A percentile compares a stretch with the other conserved stretches of the same genome.
Conservation (phyloP, 2,888 invertebrate genomes). For the Netelia inedita region DNA sequence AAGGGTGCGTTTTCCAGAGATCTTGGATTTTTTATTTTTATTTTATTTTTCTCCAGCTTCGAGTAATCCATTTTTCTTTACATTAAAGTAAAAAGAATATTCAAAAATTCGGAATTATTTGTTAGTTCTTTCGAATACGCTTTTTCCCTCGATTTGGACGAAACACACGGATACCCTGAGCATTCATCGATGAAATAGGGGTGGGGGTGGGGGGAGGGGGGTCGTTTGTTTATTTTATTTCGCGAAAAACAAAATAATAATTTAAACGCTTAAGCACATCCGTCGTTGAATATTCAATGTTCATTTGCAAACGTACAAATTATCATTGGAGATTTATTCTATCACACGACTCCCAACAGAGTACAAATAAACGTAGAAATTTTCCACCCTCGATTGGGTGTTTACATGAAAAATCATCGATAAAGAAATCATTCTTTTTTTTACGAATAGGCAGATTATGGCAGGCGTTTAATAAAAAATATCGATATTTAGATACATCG, state of each 20-base stretch:
- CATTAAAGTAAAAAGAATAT: too few species aligned
- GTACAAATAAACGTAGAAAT: constrained; percentile 18
- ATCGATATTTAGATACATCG: constrained; percentile 75
- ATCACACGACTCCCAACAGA: constrained; percentile 23
- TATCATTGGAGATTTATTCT: constrained; percentile 41
- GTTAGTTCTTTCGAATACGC: too few species aligned
- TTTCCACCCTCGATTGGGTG: constrained; percentile 6
- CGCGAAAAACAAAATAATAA: constrained; percentile 3
- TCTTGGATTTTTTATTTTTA: too few species aligned
- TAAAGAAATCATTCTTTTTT: constrained; percentile 13
- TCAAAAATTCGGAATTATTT: too few species aligned
- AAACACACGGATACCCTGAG: too few species aligned
- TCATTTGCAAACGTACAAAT: constrained; percentile 64
- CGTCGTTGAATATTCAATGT: constrained; percentile 34
- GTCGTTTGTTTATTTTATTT: constrained; percentile 1
- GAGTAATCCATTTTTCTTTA: too few species aligned
- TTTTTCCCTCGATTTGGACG: too few species aligned
- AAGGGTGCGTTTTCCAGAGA: not conserved
- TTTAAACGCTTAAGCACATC: constrained; percentile 8
- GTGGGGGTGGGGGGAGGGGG: too few species aligned
- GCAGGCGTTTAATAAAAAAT: constrained; percentile 79
- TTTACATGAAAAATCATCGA: constrained; percentile 30
- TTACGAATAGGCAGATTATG: constrained; percentile 67
- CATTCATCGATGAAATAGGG: not conserved
- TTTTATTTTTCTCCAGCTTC: too few species aligned